Percentiles rank a stretch among this genome's conserved stretches.
phyloP scores from a whole-genome alignment of 1,140 invertebrate species.

The Penaeus indicus region DNA sequence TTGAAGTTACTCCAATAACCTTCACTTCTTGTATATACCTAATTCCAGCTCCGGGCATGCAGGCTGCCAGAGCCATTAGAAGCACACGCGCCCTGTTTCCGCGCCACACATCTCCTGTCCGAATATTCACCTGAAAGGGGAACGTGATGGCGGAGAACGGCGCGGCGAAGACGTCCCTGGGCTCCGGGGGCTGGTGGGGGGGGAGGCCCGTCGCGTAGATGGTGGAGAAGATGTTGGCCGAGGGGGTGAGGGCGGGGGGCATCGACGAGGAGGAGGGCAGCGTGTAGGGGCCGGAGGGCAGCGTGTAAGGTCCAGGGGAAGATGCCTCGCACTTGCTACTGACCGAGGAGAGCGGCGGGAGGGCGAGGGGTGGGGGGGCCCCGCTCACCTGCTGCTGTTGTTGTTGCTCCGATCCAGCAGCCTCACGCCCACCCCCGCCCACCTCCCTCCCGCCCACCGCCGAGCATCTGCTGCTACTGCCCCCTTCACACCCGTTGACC shows the following conservation, averaged over 20 bases:
- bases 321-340: conserved; percentile 39
- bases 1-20: no score
- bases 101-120: no score
- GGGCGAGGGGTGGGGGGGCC: conserved; percentile 17
- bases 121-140: conserved; percentile 38
- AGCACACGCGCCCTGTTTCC: no score
- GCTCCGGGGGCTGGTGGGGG: conserved; percentile 30
- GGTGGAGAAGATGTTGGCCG: conserved; percentile 40
- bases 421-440: conserved; percentile 16
- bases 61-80: no score
- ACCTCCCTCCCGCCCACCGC: conserved; percentile 20
- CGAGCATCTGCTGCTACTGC: conserved; percentile 20
- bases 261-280: conserved; percentile 23
- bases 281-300: conserved; percentile 28
- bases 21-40: no score
- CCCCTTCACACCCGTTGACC: conserved; percentile 4
- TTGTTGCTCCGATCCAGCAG: conserved; percentile 5
- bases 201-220: conserved; percentile 32
- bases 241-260: conserved; percentile 30
- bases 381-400: conserved; percentile 33
- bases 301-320: conserved; percentile 18
- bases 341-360: conserved; percentile 23
- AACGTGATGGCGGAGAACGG: conserved; percentile 47
- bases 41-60: no score
- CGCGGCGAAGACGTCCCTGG: conserved; percentile 36